Percentiles rank a stretch among this genome's conserved stretches.
phyloP scores from a whole-genome alignment of 2,113 vertebrate genomes.

The Colossoma macropomum region DNA sequence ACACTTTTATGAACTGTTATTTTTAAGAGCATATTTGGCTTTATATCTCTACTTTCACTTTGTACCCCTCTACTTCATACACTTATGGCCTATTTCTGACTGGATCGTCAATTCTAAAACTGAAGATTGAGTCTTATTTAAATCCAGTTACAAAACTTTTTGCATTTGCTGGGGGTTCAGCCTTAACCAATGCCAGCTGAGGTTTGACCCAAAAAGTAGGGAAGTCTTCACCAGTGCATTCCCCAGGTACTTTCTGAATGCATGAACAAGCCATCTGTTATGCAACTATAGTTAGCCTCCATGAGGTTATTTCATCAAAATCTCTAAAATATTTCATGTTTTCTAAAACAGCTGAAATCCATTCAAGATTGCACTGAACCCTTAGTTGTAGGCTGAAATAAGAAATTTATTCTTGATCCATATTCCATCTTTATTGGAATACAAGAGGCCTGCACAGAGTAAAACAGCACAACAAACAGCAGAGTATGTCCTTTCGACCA shows the following conservation, averaged over 20 bases:
- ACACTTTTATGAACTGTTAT: no score
- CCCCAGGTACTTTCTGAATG: background rate
- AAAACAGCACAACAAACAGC: background rate
- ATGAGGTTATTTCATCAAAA: background rate
- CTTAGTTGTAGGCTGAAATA: background rate
- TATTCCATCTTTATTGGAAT: background rate
- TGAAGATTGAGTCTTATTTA: background rate
- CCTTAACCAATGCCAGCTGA: background rate
- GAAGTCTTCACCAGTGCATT: background rate
- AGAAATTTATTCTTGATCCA: background rate
- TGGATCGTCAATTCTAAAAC: no score
- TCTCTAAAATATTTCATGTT: background rate
- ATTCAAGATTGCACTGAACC: background rate
- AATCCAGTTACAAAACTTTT: no score
- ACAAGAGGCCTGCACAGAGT: background rate
- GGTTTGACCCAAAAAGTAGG: background rate
- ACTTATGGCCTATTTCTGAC: no score
- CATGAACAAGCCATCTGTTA: background rate
- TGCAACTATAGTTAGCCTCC: background rate
- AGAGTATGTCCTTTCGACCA: constrained; percentile 5
- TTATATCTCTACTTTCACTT: background rate
- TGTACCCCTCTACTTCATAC: no score
- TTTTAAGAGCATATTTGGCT: no score
- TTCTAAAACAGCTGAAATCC: background rate
- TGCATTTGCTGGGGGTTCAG: background rate